These are phyloP conservation scores for Platichthys stellatus DNA, from an alignment of 2,113 vertebrate genomes.

Conservation along the genomic window DNA sequence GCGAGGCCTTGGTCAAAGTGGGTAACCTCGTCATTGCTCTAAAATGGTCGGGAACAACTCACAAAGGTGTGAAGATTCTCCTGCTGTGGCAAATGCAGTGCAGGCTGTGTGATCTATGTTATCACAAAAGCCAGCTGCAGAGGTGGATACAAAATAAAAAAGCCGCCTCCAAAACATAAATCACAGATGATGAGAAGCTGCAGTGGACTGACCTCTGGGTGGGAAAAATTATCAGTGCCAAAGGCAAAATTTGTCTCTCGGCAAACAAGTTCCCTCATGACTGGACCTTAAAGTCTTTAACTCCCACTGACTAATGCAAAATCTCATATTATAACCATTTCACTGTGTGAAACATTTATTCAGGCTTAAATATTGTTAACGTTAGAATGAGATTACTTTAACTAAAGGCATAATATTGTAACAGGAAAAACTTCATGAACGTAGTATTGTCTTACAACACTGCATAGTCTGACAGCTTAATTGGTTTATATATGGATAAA, in stretches of 20 bases:
- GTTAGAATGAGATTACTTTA: background rate
- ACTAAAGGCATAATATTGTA: background rate
- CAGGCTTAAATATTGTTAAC: background rate
- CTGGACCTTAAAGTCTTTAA: background rate
- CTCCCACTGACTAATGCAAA: background rate
- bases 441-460: background rate
- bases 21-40: background rate
- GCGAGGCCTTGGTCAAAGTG: background rate
- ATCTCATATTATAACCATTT: background rate
- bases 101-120: slow-evolving; percentile 2
- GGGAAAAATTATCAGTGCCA: slow-evolving; percentile 20
- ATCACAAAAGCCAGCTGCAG: slow-evolving; percentile 20
- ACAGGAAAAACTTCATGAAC: background rate
- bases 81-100: background rate
- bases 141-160: background rate
- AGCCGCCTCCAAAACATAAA: slow-evolving; percentile 6
- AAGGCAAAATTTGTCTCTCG: background rate
- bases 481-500: background rate
- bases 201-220: slow-evolving; percentile 2
- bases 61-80: background rate
- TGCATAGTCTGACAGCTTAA: background rate
- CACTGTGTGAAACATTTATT: background rate
- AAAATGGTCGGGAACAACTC: background rate
- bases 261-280: slow-evolving; percentile 13
- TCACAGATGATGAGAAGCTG: slow-evolving; percentile 27